Conservation (phyloP, 2,113 vertebrate genomes). For the Zosterops borbonicus region DNA sequence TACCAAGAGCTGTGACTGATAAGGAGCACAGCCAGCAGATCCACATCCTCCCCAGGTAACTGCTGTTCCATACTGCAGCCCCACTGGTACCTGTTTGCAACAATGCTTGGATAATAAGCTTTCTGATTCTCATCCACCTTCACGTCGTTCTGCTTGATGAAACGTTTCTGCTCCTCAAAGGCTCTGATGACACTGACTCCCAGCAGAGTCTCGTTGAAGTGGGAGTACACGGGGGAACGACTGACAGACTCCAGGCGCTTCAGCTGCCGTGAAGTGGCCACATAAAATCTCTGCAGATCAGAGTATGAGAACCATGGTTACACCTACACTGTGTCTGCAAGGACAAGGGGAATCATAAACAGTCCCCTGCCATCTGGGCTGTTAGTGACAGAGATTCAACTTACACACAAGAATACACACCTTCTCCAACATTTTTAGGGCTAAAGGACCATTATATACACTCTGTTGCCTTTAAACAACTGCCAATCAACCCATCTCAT, state of each 20-base stretch:
- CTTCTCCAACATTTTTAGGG: neutral
- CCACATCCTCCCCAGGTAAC: rapidly evolving
- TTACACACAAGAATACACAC: neutral
- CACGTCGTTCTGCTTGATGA: constrained; percentile 85
- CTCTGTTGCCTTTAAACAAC: neutral
- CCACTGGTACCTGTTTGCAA: constrained; percentile 88
- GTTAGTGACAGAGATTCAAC: neutral
- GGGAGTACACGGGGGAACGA: constrained; percentile 92
- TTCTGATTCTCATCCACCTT: constrained; percentile 95
- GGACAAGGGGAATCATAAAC: neutral
- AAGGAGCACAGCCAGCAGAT: neutral
- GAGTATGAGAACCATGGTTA: neutral
- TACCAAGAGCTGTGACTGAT: neutral
- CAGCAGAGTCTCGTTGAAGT: constrained; percentile 93
- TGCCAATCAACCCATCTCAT: neutral
- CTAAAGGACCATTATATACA: neutral
- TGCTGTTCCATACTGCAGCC: neutral
- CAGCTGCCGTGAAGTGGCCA: constrained; percentile 92
- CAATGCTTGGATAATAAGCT: constrained; percentile 93
- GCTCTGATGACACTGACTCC: constrained; percentile 92
- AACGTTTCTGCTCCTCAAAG: constrained; percentile 87
- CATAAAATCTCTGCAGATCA: constrained; percentile 87
- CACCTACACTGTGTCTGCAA: neutral
- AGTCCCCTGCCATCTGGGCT: neutral
- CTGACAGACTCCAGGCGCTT: constrained; percentile 93